Evolutionary conservation across 2,797 vertebrate species (phyloP).

Genomic region (Lepus oiostolus): DNA sequence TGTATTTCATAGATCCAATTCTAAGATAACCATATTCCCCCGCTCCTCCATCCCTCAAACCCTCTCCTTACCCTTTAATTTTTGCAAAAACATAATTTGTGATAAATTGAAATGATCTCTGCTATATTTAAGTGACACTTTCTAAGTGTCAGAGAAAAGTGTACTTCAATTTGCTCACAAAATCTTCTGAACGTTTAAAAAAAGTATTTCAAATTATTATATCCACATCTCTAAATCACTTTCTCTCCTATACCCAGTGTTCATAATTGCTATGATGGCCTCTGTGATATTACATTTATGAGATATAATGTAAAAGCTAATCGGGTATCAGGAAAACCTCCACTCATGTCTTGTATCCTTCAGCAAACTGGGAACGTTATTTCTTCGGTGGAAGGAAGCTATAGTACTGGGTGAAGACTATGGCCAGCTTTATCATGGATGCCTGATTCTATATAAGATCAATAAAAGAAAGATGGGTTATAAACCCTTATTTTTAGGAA

Average conservation of each 20-base stretch:
- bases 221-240: background rate
- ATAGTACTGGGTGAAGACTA: background rate
- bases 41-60: too few species aligned
- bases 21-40: too few species aligned
- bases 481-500: background rate
- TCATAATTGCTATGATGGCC: background rate
- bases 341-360: background rate
- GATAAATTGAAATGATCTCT: too few species aligned
- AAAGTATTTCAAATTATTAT: background rate
- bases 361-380: background rate
- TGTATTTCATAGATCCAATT: too few species aligned
- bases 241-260: background rate
- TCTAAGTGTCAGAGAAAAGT: background rate
- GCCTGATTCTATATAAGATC: background rate
- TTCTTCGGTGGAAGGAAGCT: background rate
- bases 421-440: background rate
- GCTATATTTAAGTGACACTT: background rate
- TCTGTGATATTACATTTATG: background rate
- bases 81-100: too few species aligned
- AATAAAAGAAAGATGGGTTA: background rate
- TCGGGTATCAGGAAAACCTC: background rate
- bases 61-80: too few species aligned
- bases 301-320: background rate
- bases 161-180: background rate
- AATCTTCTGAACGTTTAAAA: background rate